Base-by-base conservation (phyloP, 2,113 vertebrate species). In the Prionailurus viverrinus region DNA sequence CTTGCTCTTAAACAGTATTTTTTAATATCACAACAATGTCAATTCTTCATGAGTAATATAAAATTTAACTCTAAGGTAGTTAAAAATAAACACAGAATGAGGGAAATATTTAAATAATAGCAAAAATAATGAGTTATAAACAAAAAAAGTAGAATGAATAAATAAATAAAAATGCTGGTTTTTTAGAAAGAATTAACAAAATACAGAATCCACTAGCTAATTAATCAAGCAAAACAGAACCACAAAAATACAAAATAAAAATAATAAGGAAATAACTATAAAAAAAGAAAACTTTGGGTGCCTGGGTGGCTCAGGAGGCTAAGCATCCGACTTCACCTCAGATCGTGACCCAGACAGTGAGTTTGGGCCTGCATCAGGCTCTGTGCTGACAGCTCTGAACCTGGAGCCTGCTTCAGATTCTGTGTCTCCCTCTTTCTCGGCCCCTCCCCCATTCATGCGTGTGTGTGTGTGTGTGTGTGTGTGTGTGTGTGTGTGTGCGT, bases 101-200 rank as follows among this genome's bases (percentile, higher is more conserved):
- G 14, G 14, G 27, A 21, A 45, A 92, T 53, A 74, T 74, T 65
- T 65, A 81, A 81, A 91, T 79, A 86, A 86, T 51, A 33, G 51
- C 51, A 87, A 95, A 88, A 92, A 92, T 79, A 51, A 82, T 71
- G 21, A 87, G 41, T 73, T 65, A n/a, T 71, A 80, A 92, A 68
- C 88, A 91, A 48, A 94, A 76, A 36, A n/a, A 33, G 48, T 61
- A 71, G 5, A n/a, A 65, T 65, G 5, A n/a, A 65, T 65, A 63
- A 83, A 84, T 36, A 91, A 48, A 45, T 48, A 31, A 69, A 81
- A 66, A n/a, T 76, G n/a, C 33, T 90, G 18, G 29, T n/a, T 73
- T 69, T 53, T 63, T 19, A 45, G 55, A 39, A 88, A 89, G 65
- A 31, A 80, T 65, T 29, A 74, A 71, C n/a, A 69, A 91, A 69